These are phyloP conservation scores for Mesochorus sp. DNA, from an alignment of 2,888 invertebrate genomes.

Conservation along the genomic window DNA sequence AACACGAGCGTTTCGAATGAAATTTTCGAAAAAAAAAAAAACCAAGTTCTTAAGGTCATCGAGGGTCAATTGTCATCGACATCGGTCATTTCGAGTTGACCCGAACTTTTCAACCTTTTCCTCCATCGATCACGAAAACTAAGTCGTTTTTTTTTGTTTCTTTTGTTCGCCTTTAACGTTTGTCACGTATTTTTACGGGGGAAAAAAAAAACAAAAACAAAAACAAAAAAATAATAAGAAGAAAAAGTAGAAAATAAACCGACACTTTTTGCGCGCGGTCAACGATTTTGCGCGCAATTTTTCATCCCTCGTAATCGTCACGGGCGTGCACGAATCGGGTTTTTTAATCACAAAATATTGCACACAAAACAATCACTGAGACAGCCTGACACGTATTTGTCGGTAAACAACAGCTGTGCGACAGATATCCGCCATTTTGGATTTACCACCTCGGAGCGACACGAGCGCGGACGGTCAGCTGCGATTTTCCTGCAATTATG, in stretches of 20 bases:
- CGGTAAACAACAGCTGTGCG: constrained; percentile 80
- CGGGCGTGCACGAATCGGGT: no score
- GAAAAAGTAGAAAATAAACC: no score
- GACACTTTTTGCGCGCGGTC: no score
- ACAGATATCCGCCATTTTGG: constrained; percentile 72
- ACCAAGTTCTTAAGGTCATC: constrained; percentile 19
- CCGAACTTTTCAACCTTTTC: constrained; percentile 55
- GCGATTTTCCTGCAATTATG: constrained; percentile 34
- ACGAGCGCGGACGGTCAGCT: constrained; percentile 8
- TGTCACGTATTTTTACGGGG: constrained; percentile 36
- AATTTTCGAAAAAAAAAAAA: neutral
- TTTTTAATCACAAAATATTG: no score
- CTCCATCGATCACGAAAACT: no score
- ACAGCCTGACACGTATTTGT: constrained; percentile 73
- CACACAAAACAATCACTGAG: no score
- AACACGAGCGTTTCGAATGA: no score
- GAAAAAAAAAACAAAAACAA: no score
- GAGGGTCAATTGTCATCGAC: constrained; percentile 61
- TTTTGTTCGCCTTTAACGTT: constrained; percentile 1
- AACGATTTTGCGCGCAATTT: no score
- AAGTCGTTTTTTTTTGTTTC: constrained; percentile 57
- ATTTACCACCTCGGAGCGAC: constrained; percentile 29
- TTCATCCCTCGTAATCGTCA: no score
- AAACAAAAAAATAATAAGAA: no score
- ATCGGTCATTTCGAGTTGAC: constrained; percentile 61